Conservation (phyloP, 2,797 vertebrate species). For the Sciurus carolinensis region DNA sequence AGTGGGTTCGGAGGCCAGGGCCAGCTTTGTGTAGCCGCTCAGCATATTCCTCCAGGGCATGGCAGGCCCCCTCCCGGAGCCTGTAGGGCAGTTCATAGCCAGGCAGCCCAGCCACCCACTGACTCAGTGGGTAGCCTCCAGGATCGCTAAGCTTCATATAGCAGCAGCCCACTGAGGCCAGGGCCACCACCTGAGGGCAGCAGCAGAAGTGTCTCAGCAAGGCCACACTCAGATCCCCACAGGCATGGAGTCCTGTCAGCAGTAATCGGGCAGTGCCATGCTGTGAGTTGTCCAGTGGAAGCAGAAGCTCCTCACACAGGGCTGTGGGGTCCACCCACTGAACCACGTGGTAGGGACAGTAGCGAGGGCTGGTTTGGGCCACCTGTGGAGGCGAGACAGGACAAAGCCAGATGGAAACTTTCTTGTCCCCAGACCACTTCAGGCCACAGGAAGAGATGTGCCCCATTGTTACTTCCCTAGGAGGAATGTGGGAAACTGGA, state of each 20-base stretch:
- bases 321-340: slow-evolving; percentile 92
- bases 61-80: slow-evolving; percentile 95
- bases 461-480: background rate
- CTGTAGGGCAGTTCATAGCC: slow-evolving; percentile 95
- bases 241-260: slow-evolving; percentile 95
- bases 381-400: slow-evolving; percentile 63
- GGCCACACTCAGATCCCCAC: slow-evolving; percentile 95
- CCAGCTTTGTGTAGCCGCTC: slow-evolving; percentile 89
- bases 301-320: slow-evolving; percentile 92
- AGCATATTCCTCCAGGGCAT: slow-evolving; percentile 93
- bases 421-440: background rate
- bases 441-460: background rate
- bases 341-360: slow-evolving; percentile 88
- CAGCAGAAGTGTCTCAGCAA: slow-evolving; percentile 93
- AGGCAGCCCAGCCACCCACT: slow-evolving; percentile 90
- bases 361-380: background rate
- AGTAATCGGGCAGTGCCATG: slow-evolving; percentile 82
- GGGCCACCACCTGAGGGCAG: slow-evolving; percentile 91
- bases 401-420: slow-evolving; percentile 7
- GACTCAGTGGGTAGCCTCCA: slow-evolving; percentile 95
- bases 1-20: slow-evolving; percentile 90
- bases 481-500: background rate
- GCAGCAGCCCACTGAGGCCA: slow-evolving; percentile 96
- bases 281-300: slow-evolving; percentile 33
- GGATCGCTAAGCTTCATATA: slow-evolving; percentile 96